Base-by-base conservation (phyloP, 2,888 invertebrate species). In the Ichneumoninae sp. region DNA sequence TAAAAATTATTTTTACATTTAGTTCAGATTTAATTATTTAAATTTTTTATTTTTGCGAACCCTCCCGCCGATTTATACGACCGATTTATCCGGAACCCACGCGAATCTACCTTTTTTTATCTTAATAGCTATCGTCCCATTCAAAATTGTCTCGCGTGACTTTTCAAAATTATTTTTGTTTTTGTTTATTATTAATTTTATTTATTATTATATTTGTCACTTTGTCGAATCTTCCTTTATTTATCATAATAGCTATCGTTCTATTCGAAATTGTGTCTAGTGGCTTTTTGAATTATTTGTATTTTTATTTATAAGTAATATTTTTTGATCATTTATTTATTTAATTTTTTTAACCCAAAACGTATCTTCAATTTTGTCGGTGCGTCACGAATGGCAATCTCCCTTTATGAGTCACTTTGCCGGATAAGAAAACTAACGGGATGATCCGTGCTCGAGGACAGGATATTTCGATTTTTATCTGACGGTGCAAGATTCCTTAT, bases 381-480 rank as follows among this genome's bases (percentile, higher is more conserved):
- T 57, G 19, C 4, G 30, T 33, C 33, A 33, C 60, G 60, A 62
- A 62, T 5, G 16, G 30, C n/a, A 57, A 57, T 22, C 26, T 26
- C 10, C 6, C 16, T 30, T 44, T 47, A 79, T 65, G 62, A 83
- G 69, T 83, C 70, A 60, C 52, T 71, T 76, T 19, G 22, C 52
- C 30, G 72, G 76, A 83, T 83, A 76, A 76, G 7, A 70, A 70
- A 68, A 79, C 33, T 62, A 79, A 79, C 60, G 57, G 70, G 52
- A 76, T 66, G 71, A 76, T 71, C 76, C 80, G 71, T 44, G 71
- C 80, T 62, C 68, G 66, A 57, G 75, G 70, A 57, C 65, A 66
- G 52, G 52, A 66, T 75, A 76, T 68, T 76, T 70, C 62, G 71
- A 83, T 83, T 77, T 50, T 52, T 54, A 76, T 80, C 66, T 76